Conservation (phyloP, 2,113 vertebrate species). For the Progne subis region DNA sequence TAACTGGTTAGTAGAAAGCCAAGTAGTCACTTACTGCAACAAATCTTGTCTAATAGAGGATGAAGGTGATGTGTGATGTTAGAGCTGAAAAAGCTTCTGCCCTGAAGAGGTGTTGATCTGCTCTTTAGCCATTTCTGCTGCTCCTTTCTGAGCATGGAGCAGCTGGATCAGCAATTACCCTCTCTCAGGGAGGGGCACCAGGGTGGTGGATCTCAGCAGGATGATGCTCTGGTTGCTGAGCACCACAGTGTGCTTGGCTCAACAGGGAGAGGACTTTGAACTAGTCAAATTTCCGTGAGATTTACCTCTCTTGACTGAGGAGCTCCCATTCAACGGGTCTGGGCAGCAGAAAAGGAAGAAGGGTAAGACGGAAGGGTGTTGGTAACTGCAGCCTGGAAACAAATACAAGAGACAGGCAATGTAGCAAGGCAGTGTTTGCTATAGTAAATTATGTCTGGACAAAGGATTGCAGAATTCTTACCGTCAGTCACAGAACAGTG, state of each 20-base stretch:
- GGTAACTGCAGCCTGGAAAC: neutral
- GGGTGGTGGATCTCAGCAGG: neutral
- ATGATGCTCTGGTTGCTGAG: neutral
- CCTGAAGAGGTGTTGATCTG: neutral
- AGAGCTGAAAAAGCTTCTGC: neutral
- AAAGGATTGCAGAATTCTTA: neutral
- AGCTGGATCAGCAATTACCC: neutral
- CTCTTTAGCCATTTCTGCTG: neutral
- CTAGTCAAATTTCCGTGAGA: accelerated
- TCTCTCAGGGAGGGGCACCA: neutral
- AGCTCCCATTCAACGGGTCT: neutral
- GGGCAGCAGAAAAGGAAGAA: neutral
- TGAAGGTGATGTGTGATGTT: neutral
- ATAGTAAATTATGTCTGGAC: neutral
- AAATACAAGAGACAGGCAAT: neutral
- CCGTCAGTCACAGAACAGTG: neutral
- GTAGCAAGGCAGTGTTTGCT: neutral
- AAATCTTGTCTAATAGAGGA: neutral
- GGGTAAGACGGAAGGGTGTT: neutral
- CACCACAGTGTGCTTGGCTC: accelerated
- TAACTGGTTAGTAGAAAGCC: neutral
- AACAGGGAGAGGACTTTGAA: neutral
- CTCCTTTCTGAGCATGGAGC: neutral
- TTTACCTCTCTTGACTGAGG: neutral
- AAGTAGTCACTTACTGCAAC: neutral